A percentile compares a stretch with the other conserved stretches of the same genome.
phyloP scores from a whole-genome alignment of 2,888 invertebrate species.

The Phanerotoma sp. region DNA sequence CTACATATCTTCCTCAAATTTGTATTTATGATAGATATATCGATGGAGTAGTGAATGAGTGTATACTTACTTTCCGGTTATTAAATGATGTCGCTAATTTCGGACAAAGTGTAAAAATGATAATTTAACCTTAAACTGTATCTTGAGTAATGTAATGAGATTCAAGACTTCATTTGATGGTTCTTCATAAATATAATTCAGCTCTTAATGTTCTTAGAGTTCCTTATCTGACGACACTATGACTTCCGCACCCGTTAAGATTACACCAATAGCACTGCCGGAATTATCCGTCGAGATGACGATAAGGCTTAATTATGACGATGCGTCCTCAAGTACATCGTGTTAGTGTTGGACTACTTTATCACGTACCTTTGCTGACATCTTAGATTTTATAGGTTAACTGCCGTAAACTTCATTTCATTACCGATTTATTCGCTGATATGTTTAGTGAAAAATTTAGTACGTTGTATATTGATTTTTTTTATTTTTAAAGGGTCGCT shows the following conservation, averaged over 20 bases:
- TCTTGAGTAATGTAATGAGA: neutral
- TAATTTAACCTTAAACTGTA: too few species aligned
- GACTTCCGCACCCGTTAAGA: conserved; percentile 13
- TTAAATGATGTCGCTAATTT: too few species aligned
- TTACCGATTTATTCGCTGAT: neutral
- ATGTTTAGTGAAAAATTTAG: too few species aligned
- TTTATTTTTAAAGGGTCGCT: too few species aligned
- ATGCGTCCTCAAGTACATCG: conserved; percentile 6
- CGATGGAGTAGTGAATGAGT: too few species aligned
- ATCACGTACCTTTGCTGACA: neutral
- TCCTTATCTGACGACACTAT: conserved; percentile 20
- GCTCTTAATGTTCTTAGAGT: neutral
- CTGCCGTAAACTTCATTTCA: neutral
- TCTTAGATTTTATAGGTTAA: neutral
- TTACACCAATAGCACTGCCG: conserved; percentile 15
- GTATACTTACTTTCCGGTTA: too few species aligned
- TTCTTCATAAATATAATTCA: conserved; percentile 1
- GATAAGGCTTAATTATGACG: conserved; percentile 25
- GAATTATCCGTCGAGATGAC: conserved; percentile 24
- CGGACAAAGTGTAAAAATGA: neutral
- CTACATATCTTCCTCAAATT: too few species aligned
- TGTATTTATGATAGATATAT: too few species aligned
- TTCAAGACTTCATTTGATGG: neutral
- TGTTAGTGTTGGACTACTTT: neutral
- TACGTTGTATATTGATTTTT: too few species aligned